These are phyloP conservation scores for Penelope pileata DNA, from an alignment of 2,113 vertebrate species.

Conservation along the genomic window DNA sequence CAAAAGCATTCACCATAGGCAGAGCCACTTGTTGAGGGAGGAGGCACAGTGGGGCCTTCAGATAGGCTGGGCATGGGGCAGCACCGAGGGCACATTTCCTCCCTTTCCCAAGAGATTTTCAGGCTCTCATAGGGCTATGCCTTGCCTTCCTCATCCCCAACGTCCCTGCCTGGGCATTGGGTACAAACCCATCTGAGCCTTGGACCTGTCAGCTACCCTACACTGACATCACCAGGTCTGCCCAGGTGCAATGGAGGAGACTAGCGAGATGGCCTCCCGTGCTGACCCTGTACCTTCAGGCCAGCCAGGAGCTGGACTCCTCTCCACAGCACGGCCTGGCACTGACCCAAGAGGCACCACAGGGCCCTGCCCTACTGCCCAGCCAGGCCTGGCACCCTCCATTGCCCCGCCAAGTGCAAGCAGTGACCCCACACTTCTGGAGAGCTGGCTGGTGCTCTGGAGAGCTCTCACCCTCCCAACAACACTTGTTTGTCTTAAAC, in stretches of 20 bases:
- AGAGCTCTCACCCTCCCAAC: not conserved
- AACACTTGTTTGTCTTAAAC: constrained; percentile 30
- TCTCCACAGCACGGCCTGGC: not conserved
- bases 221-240: not conserved
- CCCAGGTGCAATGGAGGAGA: not conserved
- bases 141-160: not conserved
- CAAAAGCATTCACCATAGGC: not conserved
- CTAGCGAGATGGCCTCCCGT: not conserved
- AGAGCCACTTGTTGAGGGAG: not conserved
- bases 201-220: not conserved
- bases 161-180: not conserved
- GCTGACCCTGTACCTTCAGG: accelerated
- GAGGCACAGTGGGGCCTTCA: not conserved
- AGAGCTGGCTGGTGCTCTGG: not conserved
- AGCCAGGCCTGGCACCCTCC: accelerated
- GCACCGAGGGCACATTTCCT: not conserved
- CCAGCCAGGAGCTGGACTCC: not conserved
- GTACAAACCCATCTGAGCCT: not conserved
- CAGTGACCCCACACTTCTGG: accelerated
- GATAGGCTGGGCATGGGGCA: not conserved
- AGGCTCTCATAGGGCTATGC: not conserved
- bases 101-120: not conserved
- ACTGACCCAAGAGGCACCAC: not conserved
- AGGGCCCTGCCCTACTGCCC: too few species aligned
- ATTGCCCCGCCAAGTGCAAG: accelerated